Conservation (phyloP, 2,888 invertebrate genomes). For the Auanema freiburgensis region DNA sequence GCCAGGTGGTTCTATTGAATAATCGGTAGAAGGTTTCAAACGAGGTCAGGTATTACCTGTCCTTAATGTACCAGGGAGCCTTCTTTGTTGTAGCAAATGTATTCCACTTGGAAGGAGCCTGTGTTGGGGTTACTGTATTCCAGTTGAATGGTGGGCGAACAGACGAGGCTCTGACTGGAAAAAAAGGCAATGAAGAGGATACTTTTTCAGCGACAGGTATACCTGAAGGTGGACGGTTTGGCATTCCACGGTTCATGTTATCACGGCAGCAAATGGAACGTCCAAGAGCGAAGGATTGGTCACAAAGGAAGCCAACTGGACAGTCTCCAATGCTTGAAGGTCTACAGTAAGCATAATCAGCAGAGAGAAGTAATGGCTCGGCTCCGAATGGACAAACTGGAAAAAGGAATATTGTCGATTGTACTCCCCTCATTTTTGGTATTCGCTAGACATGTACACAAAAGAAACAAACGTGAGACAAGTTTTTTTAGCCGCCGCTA, state of each 20-base stretch:
- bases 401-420: conserved; percentile 11
- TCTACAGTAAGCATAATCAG: conserved; percentile 58
- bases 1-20: conserved; percentile 38
- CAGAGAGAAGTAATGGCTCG: conserved; percentile 52
- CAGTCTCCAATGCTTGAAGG: conserved; percentile 56
- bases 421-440: too few species aligned
- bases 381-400: conserved; percentile 61
- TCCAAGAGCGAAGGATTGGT: conserved; percentile 56
- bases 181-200: not conserved
- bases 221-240: conserved; percentile 26
- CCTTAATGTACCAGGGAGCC: conserved; percentile 60
- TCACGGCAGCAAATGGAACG: conserved; percentile 59
- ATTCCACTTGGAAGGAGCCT: conserved; percentile 29
- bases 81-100: conserved; percentile 38
- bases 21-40: not conserved
- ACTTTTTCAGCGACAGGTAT: not conserved
- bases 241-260: conserved; percentile 9
- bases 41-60: conserved; percentile 18
- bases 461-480: too few species aligned
- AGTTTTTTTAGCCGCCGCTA: too few species aligned
- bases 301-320: conserved; percentile 59
- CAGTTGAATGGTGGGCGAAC: conserved; percentile 45
- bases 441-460: too few species aligned
- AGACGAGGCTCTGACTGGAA: conserved; percentile 38
- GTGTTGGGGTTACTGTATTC: conserved; percentile 56